Base-by-base conservation (phyloP, 2,888 invertebrate species). In the Limnephilus marmoratus region DNA sequence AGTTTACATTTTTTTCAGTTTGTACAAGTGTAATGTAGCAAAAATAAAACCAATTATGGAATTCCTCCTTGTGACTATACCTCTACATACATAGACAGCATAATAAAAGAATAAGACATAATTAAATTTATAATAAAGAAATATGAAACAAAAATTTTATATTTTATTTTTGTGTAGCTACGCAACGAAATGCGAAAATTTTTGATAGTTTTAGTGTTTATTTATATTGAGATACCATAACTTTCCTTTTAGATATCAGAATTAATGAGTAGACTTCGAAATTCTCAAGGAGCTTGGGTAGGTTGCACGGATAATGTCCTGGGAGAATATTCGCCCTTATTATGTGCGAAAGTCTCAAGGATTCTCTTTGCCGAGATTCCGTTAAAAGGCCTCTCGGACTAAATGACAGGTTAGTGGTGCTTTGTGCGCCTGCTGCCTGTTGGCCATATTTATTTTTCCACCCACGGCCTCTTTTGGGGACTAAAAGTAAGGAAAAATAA, bases 341-440 rank as follows among this genome's bases (percentile, higher is more conserved):
- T 68, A 68, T n/a, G n/a, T 68, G 68, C 68, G 68, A 68, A 24
- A 68, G 68, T 68, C 68, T 68, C 24, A 68, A 68, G 24, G n/a
- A 24, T 68, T 68, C n/a, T 68, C 68, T 68, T 18, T 68, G 68
- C 68, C 68, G 68, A 68, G 68, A 68, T 68, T 68, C 68, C 68
- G 68, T 68, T 68, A 68, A 68, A 68, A 68, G 68, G 68, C 68
- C n/a, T 68, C 68, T 68, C n/a, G 68, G 68, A 68, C 68, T 68
- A 68, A 68, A 68, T 68, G 68, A 68, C 68, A 68, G 68, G 68
- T 68, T n/a, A 68, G 68, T 68, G 68, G 24, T n/a, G 68, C 68
- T 68, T 5, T 68, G 68, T 68, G 68, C 68, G 24, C 9, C 68
- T 68, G 68, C 24, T 24, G 68, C 68, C 68, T 68, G 24, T 68